These are phyloP conservation scores for Eolophus roseicapilla DNA, from an alignment of 2,113 vertebrate genomes.

Conservation along the genomic window DNA sequence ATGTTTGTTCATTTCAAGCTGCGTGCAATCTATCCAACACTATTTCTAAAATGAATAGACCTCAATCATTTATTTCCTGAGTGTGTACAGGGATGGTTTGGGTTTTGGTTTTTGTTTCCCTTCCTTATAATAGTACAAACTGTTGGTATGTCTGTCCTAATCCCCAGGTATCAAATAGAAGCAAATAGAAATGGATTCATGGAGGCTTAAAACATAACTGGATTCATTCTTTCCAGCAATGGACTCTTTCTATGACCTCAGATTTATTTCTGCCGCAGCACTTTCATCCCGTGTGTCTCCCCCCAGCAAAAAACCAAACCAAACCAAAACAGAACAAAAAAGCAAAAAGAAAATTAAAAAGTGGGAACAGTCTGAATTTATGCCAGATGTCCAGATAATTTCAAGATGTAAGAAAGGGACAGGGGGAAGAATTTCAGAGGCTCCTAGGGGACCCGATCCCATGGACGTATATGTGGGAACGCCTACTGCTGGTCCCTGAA, in stretches of 20 bases:
- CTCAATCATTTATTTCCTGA: neutral
- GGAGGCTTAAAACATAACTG: neutral
- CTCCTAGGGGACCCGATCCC: accelerated
- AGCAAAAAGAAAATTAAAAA: neutral
- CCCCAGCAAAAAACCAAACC: neutral
- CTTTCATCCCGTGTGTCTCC: neutral
- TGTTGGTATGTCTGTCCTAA: neutral
- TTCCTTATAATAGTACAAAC: neutral
- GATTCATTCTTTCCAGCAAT: neutral
- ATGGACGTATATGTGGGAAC: too few species aligned
- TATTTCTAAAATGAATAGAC: neutral
- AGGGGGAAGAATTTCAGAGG: neutral
- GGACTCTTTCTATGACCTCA: neutral
- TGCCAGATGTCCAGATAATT: neutral
- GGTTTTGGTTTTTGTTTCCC: neutral
- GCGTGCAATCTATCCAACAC: neutral
- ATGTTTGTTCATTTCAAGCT: neutral
- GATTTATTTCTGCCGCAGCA: neutral
- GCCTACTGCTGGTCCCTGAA: neutral
- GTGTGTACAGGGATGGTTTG: neutral
- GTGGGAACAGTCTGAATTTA: neutral
- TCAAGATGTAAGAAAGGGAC: neutral
- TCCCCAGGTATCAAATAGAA: neutral
- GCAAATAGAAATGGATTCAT: neutral
- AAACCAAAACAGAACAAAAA: accelerated